Percentiles rank a stretch among this genome's conserved stretches.
Evolutionary conservation across 2,888 invertebrate species (phyloP).

Genomic region (Disparrhopalites patrizii): DNA sequence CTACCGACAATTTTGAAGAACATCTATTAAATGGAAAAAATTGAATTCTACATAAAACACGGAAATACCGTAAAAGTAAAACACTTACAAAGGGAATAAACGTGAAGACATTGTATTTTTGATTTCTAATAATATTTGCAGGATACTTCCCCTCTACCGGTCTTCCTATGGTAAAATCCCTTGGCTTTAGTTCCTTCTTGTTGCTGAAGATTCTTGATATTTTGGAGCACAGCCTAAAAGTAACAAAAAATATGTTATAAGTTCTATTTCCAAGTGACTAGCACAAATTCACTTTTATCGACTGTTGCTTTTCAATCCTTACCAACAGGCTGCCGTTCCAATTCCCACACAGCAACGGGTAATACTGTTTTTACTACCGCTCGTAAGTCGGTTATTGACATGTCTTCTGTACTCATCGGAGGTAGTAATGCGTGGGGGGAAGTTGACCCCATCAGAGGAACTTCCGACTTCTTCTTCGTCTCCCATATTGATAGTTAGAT

Average conservation of each 20-base stretch:
- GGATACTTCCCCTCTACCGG: conserved; percentile 76
- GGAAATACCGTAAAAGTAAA: conserved; percentile 4
- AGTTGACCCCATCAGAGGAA: conserved; percentile 16
- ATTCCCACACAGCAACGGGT: conserved; percentile 7
- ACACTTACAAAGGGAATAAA: conserved; percentile 68
- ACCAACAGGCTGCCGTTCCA: conserved; percentile 32
- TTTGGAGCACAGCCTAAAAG: conserved; percentile 70
- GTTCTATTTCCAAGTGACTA: no score
- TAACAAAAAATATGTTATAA: no score
- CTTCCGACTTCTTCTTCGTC: conserved; percentile 22
- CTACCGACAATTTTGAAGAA: no score
- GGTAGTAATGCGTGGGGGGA: conserved; percentile 3
- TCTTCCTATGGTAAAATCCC: conserved; percentile 73
- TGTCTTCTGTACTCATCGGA: conserved; percentile 28
- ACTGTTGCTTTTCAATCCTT: no score
- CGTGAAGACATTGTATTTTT: conserved; percentile 92
- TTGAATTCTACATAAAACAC: conserved; percentile 1
- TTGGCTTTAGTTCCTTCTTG: conserved; percentile 68
- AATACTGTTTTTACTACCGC: background rate
- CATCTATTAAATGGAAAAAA: conserved; percentile 10
- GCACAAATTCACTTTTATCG: no score
- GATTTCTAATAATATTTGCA: conserved; percentile 93
- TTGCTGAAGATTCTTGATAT: conserved; percentile 63
- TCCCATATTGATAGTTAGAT: conserved; percentile 7
- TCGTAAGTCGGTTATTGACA: background rate